Base-by-base conservation (phyloP, 2,888 invertebrate genomes). In the Heliconius hortense region DNA sequence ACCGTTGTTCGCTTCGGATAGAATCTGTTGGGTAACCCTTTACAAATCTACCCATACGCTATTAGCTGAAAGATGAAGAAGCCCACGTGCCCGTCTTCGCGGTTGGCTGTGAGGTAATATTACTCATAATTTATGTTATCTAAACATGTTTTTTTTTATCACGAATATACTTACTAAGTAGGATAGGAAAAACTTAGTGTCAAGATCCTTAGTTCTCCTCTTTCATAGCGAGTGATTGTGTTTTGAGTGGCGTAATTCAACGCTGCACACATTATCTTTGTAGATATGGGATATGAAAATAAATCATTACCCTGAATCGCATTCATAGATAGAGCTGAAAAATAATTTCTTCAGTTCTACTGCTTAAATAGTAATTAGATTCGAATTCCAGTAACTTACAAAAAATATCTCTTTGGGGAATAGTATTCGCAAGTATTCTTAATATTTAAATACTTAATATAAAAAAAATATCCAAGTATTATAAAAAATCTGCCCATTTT, bases 1-100 rank as follows among this genome's bases (percentile, higher is more conserved):
- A 39, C 70, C 35, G 70, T 35, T 24, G 70, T 70, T 35, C 56
- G 28, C 35, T 24, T 59, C 56, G 15, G 56, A 28, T 70, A 59
- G 21, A 56, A 39, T 39, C 64, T n/a, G 39, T 64, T 64, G 24
- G 64, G 39, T 39, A 64, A 64, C 13, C 35, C 64, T 64, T 64
- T 64, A 64, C 39, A 39, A 13, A n/a, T 64, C 10, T 64, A 18
- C 10, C n/a, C 26, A 62, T 26, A 62, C 18, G 62, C 13, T 60
- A 31, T 21, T 31, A 31, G 31, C 11, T 31, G 31, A 10, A 21
- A 31, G 31, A 63, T 63, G 11, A 39, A 24, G 21, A 43, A 15
- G 15, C 24, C 15, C 67, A 15, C 43, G 0, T 48, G 21, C 18
- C 48, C 8, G 48, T 1, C 48, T 48, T 48, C 21, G 21, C 21